phyloP scores from a whole-genome alignment of 2,113 vertebrate species.

The Daphoenositta chrysoptera region DNA sequence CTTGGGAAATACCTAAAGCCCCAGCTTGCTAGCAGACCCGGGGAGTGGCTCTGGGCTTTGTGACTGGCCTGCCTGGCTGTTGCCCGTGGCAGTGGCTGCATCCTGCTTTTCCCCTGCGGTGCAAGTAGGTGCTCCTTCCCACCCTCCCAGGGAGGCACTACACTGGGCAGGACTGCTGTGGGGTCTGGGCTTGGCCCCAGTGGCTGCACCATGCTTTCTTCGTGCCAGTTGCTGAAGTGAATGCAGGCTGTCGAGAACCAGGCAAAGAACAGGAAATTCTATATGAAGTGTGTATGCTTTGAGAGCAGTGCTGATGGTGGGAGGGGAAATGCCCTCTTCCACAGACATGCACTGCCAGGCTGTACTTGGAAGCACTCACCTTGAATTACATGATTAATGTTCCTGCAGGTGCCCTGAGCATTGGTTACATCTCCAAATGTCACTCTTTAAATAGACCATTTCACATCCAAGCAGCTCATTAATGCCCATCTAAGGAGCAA shows the following conservation, averaged over 20 bases:
- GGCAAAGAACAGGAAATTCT: background rate
- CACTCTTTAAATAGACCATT: constrained; percentile 16
- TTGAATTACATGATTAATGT: constrained; percentile 12
- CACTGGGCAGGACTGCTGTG: fast-evolving
- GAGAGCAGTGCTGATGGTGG: background rate
- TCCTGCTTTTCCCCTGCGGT: background rate
- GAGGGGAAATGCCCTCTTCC: background rate
- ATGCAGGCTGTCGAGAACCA: fast-evolving
- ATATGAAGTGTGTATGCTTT: background rate
- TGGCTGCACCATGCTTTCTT: background rate
- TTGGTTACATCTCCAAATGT: constrained; percentile 19
- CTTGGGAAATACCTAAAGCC: background rate
- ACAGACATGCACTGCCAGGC: background rate
- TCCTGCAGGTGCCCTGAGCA: background rate
- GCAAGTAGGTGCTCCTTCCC: background rate
- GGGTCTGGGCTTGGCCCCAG: background rate
- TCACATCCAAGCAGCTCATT: background rate
- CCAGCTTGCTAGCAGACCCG: background rate
- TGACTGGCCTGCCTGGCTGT: background rate
- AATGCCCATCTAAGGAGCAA: background rate
- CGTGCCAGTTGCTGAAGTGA: background rate
- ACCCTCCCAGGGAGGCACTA: background rate
- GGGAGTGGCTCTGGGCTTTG: background rate
- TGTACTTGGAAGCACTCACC: background rate
- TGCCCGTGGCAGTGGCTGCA: background rate